Base-by-base conservation (phyloP, 2,113 vertebrate genomes). In the Holacanthus passer region DNA sequence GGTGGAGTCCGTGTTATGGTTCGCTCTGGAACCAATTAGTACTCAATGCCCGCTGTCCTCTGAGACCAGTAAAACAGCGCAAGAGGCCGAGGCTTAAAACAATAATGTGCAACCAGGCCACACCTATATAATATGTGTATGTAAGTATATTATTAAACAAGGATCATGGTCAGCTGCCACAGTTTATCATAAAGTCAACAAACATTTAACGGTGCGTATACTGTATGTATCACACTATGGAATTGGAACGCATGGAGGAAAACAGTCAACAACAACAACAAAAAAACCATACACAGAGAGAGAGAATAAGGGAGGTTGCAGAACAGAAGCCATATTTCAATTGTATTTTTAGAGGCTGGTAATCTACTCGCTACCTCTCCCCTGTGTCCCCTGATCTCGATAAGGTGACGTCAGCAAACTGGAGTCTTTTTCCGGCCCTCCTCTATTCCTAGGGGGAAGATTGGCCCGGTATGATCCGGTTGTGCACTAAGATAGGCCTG, bases 11-110 rank as follows among this genome's bases (percentile, higher is more conserved):
- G 92, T 86, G 92, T 95, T 96, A 94, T 95, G 93, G 77, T 97
- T 97, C 96, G 95, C 97, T 96, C 95, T 97, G 97, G 97, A 98
- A 95, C 97, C 97, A 99, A 99, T 99, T 98, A 99, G 95, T 90
- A 94, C 59, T 88, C 82, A 31, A 88, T 96, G 93, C 95, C 92
- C 87, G 82, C 90, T 91, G 88, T 97, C 82, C 93, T 81, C 85
- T 0, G 87, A 93, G 96, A 95, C 96, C 94, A 94, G 39, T 92
- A 96, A 96, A 96, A 94, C 75, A 6, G 69, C 85, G 67, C 79
- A 81, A 83, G 84, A 88, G 84, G 72, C 84, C 32, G 89, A 95
- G 95, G 94, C 95, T 96, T 95, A 95, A 96, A 66, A 93, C 95
- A 94, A 92, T 92, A 89, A 95, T 95, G 91, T 95, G 94, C 92